Conservation (phyloP, 2,113 vertebrate species). For the Alethe diademata region DNA sequence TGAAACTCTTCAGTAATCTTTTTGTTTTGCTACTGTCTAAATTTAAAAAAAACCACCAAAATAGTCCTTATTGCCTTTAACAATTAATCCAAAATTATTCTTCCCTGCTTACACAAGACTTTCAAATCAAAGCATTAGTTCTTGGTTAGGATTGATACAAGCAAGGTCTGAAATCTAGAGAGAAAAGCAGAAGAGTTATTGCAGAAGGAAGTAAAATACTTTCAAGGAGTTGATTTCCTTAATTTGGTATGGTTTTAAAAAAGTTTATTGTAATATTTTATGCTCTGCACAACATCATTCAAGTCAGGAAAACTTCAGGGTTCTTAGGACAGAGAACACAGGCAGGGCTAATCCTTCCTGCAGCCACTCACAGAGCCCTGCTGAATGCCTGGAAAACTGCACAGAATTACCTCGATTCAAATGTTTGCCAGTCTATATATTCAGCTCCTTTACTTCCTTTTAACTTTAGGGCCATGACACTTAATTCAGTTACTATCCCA, state of each 20-base stretch:
- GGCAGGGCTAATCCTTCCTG: background rate
- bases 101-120: background rate
- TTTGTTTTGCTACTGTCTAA: background rate
- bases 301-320: background rate
- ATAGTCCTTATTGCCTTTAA: background rate
- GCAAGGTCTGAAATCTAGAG: background rate
- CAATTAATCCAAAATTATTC: background rate
- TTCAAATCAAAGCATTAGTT: background rate
- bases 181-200: background rate
- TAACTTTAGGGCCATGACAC: background rate
- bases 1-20: background rate
- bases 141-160: background rate
- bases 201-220: background rate
- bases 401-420: background rate
- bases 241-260: background rate
- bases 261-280: background rate
- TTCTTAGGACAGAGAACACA: background rate
- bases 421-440: background rate
- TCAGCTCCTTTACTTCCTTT: slow-evolving; percentile 6
- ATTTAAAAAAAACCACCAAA: too few species aligned
- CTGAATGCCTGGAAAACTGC: background rate
- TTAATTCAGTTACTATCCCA: background rate
- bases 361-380: slow-evolving; percentile 14
- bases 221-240: background rate
- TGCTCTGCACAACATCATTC: background rate